Base-by-base conservation (phyloP, 2,797 vertebrate species). In the Anolis apletophallus region DNA sequence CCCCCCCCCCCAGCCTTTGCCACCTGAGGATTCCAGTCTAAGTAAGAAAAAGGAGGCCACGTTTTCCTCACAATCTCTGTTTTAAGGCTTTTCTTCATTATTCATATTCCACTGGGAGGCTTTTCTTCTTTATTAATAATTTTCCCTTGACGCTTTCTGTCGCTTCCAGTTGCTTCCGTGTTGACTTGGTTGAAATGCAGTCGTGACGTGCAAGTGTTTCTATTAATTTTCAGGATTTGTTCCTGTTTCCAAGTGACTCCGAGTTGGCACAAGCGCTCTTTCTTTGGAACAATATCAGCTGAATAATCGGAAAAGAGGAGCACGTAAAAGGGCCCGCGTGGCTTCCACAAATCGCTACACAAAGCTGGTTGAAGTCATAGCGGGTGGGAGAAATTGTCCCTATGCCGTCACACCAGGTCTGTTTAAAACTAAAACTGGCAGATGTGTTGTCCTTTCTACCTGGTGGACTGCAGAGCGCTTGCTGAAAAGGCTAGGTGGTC, bases 261-360 rank as follows among this genome's bases (percentile, higher is more conserved):
- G 77, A 82, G 1, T 90, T 90, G 88, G 73, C 88, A 88, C 32
- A n/a, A 54, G 7, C n/a, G 80, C 85, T 84, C 17, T 83, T 91
- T 87, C 81, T 84, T 76, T 87, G 69, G 74, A 85, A 69, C 91
- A 52, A 82, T 91, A 73, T 90, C 74, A 90, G 71, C 34, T 32
- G 67, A 88, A 90, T 86, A 77, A 40, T 87, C 79, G 79, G 81
- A 87, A 89, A 89, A 90, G 32, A 77, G 84, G 34, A 14, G 71
- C 87, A 82, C 83, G 17, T 80, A 81, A 19, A 80, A 88, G 40
- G 88, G 36, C 17, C 88, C 69, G 50, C 32, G 7, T 85, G 85
- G 61, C 80, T 92, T 86, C 72, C 91, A 12, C 52, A 91, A 76
- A 85, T 83, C 89, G 81, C 91, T 90, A 90, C 92, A 90, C 89